phyloP scores from a whole-genome alignment of 2,113 vertebrate genomes.

The Phainopepla nitens region DNA sequence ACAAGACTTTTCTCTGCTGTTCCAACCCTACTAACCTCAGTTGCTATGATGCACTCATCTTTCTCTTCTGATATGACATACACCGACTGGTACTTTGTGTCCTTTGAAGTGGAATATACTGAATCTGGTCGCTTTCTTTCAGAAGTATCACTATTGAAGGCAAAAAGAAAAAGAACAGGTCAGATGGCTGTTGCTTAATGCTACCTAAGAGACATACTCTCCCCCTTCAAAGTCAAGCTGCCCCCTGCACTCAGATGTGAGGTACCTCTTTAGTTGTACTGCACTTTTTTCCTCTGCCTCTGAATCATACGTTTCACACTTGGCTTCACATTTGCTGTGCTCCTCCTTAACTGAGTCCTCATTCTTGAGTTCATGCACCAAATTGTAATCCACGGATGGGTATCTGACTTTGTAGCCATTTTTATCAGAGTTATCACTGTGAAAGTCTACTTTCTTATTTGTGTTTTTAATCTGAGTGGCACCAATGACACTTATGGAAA shows the following conservation, averaged over 20 bases:
- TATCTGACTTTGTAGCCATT: slow-evolving; percentile 88
- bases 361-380: slow-evolving; percentile 88
- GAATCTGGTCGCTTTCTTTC: slow-evolving; percentile 84
- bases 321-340: slow-evolving; percentile 77
- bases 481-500: slow-evolving; percentile 83
- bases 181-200: not conserved
- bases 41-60: slow-evolving; percentile 97
- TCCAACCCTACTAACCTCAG: slow-evolving; percentile 83
- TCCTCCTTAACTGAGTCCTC: slow-evolving; percentile 81
- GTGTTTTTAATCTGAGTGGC: slow-evolving; percentile 94
- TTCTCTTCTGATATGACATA: slow-evolving; percentile 96
- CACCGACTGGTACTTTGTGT: slow-evolving; percentile 98
- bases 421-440: slow-evolving; percentile 82
- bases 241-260: not conserved
- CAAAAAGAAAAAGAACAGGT: slow-evolving; percentile 40
- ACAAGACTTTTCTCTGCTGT: not conserved
- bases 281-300: slow-evolving; percentile 80
- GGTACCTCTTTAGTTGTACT: slow-evolving; percentile 85
- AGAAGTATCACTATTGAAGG: slow-evolving; percentile 76
- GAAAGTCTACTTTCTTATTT: slow-evolving; percentile 95
- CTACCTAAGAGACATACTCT: not conserved
- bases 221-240: not conserved
- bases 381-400: slow-evolving; percentile 91
- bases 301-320: slow-evolving; percentile 79
- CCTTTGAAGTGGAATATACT: slow-evolving; percentile 78